Conservation (phyloP, 1,140 invertebrate genomes). For the Drosophila setifemur region DNA sequence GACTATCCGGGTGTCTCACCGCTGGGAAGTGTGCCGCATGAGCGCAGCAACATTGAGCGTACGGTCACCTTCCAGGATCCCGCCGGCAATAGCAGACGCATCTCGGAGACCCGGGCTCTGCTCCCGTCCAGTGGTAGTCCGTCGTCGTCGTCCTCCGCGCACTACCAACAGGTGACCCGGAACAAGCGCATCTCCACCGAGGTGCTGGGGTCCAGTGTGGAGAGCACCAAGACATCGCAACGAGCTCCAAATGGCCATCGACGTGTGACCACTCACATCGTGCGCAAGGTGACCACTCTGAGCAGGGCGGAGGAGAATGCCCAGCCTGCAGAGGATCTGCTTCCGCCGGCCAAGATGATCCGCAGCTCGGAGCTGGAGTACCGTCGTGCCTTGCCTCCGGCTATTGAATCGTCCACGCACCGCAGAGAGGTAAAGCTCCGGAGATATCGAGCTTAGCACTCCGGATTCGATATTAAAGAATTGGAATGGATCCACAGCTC, state of each 20-base stretch:
- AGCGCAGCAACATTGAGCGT: constrained; percentile 64
- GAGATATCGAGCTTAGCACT: too few relatives aligned
- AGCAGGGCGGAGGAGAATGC: constrained; percentile 93
- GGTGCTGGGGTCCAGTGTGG: constrained; percentile 91
- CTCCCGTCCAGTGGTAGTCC: constrained; percentile 29
- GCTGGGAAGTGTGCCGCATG: constrained; percentile 54
- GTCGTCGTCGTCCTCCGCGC: neutral
- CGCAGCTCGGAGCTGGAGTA: constrained; percentile 73
- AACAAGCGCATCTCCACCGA: constrained; percentile 92
- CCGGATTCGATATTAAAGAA: neutral
- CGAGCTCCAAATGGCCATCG: constrained; percentile 89
- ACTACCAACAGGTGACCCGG: constrained; percentile 88
- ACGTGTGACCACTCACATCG: constrained; percentile 92
- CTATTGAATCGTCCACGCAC: constrained; percentile 65
- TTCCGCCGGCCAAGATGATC: constrained; percentile 82
- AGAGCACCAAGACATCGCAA: constrained; percentile 91
- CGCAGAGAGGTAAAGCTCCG: constrained; percentile 69
- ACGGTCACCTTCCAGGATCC: constrained; percentile 68
- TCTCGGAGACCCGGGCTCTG: constrained; percentile 53
- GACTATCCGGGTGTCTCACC: constrained; percentile 72
- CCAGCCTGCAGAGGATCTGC: constrained; percentile 87
- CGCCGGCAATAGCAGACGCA: constrained; percentile 24
- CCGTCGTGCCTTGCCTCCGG: constrained; percentile 84
- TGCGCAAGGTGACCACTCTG: constrained; percentile 94
- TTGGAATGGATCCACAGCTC: constrained; percentile 2